A percentile compares a stretch with the other conserved stretches of the same genome.
Evolutionary conservation across 2,888 invertebrate genomes (phyloP).

Genomic region (Augiades crinisus): DNA sequence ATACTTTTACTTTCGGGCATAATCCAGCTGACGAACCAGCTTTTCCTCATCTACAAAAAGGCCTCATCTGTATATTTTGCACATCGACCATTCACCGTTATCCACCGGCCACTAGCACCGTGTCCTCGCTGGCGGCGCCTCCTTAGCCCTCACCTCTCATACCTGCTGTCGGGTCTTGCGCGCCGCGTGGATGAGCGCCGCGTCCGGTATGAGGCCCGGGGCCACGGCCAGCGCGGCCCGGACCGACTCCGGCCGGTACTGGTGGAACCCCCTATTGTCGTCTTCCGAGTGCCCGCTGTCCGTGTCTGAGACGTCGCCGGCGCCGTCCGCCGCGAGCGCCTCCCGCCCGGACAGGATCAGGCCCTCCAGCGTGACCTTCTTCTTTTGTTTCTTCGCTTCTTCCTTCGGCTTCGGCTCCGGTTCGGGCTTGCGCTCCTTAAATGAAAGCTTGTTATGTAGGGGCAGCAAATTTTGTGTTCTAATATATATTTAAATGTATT

Average conservation of each 20-base stretch:
- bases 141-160: constrained; percentile 86
- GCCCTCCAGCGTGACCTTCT: constrained; percentile 73
- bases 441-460: too few relatives aligned
- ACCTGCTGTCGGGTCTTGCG: constrained; percentile 97
- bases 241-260: constrained; percentile 84
- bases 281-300: constrained; percentile 77
- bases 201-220: constrained; percentile 97
- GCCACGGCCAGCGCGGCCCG: constrained; percentile 87
- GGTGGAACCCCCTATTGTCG: constrained; percentile 68
- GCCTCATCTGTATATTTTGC: too few relatives aligned
- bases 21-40: too few relatives aligned
- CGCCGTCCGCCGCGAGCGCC: constrained; percentile 90
- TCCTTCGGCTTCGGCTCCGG: constrained; percentile 44
- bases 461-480: too few relatives aligned
- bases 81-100: too few relatives aligned
- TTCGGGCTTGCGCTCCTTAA: too few relatives aligned
- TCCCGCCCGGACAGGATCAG: constrained; percentile 90
- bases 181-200: constrained; percentile 98
- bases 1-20: too few relatives aligned
- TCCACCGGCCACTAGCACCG: too few relatives aligned
- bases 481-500: too few relatives aligned
- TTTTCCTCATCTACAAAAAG: too few relatives aligned
- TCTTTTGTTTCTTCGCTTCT: constrained; percentile 46
- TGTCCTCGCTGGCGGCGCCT: constrained; percentile 42
- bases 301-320: constrained; percentile 83